Evolutionary conservation across 2,888 invertebrate species (phyloP).

Genomic region (Drosophila niveifrons): DNA sequence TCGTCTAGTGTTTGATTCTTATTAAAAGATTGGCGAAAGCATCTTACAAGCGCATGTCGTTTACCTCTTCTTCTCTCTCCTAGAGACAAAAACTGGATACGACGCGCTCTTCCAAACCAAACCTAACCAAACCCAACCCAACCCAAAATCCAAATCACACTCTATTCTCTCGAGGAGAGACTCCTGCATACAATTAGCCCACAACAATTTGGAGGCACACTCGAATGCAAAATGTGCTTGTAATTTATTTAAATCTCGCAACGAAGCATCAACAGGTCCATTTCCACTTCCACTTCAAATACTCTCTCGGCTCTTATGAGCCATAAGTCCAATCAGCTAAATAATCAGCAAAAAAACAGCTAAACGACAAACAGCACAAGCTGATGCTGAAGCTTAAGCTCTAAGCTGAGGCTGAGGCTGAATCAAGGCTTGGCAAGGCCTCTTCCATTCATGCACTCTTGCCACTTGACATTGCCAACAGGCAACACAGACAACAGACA

Average conservation of each 20-base stretch:
- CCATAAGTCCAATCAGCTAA: constrained; percentile 75
- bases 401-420: not conserved
- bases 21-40: constrained; percentile 81
- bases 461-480: constrained; percentile 22
- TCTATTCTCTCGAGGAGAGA: constrained; percentile 57
- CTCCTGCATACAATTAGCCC: constrained; percentile 79
- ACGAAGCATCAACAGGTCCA: constrained; percentile 53
- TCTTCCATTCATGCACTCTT: constrained; percentile 9
- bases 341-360: constrained; percentile 58
- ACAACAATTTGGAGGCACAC: constrained; percentile 63
- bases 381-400: no score
- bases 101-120: not conserved
- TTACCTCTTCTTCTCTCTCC: not conserved
- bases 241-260: constrained; percentile 72
- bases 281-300: constrained; percentile 46
- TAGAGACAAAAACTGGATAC: constrained; percentile 30
- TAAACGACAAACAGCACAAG: constrained; percentile 6
- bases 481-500: not conserved
- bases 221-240: constrained; percentile 52
- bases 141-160: constrained; percentile 47
- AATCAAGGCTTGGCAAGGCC: constrained; percentile 26
- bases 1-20: constrained; percentile 82
- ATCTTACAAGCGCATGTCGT: constrained; percentile 74
- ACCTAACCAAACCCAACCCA: constrained; percentile 31
- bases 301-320: constrained; percentile 54